Base-by-base conservation (phyloP, 2,113 vertebrate species). In the Xiphophorus hellerii region DNA sequence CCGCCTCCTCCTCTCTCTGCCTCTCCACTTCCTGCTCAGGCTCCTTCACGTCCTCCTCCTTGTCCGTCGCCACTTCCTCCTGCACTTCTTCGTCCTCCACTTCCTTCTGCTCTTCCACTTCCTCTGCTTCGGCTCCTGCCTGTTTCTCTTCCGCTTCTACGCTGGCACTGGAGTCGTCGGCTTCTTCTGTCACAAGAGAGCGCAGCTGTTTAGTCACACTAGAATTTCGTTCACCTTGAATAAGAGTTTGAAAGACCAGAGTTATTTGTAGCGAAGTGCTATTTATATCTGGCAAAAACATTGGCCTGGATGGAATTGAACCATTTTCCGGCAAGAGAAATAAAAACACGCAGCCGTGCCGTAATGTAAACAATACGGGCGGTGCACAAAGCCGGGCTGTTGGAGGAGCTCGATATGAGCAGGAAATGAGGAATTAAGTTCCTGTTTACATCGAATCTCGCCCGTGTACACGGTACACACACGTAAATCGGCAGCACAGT, bases 1-100 rank as follows among this genome's bases (percentile, higher is more conserved):
- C 95, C 29, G 83, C 95, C 64, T 96, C 96, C 87, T 95, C 86
- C 85, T 95, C 86, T 77, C 95, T 94, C 92, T 96, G 94, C 91
- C 95, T 94, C 92, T 96, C 82, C 6, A 29, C 28, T 25, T 90
- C 89, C 67, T 66, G 77, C 71, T 89, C 84, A 9, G 30, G 33
- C 74, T 82, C 74, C 54, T 88, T 77, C 1, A 31, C 73, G 17
- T 88, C 89, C 29, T 81, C 79, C 79, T 86, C 87, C 37, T 83
- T 64, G 71, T 85, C 90, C 37, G 71, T 93, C 35, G 93, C 92
- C 61, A 83, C 87, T 65, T 87, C 91, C 81, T 81, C 92, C 78
- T 93, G 91, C 78, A 81, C 92, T 73, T 93, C 89, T 62, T 87
- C 90, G 51, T 90, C 92, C 48, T 87, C 66, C 28, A 83, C 86